These are phyloP conservation scores for Archips crataeganus DNA, from an alignment of 2,888 invertebrate genomes.

Conservation along the genomic window DNA sequence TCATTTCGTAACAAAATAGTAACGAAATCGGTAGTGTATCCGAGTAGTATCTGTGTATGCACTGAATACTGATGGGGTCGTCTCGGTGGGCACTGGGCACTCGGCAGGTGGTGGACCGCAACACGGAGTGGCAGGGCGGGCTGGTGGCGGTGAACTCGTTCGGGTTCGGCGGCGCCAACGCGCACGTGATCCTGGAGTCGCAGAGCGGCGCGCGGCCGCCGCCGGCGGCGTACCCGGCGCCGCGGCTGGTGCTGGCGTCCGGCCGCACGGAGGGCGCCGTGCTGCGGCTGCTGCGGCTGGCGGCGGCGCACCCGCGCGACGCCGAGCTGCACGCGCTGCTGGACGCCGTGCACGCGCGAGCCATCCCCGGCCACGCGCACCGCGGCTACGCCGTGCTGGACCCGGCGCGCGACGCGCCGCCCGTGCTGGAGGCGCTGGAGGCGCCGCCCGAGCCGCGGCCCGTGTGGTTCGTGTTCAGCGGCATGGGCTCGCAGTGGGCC, in stretches of 20 bases:
- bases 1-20: too few species aligned
- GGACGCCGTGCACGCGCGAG: conserved; percentile 89
- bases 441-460: conserved; percentile 89
- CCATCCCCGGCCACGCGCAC: conserved; percentile 91
- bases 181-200: conserved; percentile 94
- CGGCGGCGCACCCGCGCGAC: conserved; percentile 87
- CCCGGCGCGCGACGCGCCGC: conserved; percentile 12
- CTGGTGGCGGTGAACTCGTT: conserved; percentile 97
- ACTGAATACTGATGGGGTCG: background rate
- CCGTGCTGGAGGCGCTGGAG: conserved; percentile 49
- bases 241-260: conserved; percentile 91
- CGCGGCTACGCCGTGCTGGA: conserved; percentile 93
- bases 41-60: too few species aligned
- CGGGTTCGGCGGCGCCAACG: conserved; percentile 99
- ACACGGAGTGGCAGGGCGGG: conserved; percentile 95
- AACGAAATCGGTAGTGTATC: too few species aligned
- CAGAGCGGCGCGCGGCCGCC: conserved; percentile 87
- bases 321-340: conserved; percentile 92
- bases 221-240: conserved; percentile 73
- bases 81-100: background rate
- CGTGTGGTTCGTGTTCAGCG: conserved; percentile 98
- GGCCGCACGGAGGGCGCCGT: conserved; percentile 95
- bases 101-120: conserved; percentile 91
- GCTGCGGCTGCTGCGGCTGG: conserved; percentile 87
- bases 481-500: conserved; percentile 99